These are phyloP conservation scores for Leptosomus discolor DNA, from an alignment of 2,113 vertebrate genomes.

Conservation along the genomic window DNA sequence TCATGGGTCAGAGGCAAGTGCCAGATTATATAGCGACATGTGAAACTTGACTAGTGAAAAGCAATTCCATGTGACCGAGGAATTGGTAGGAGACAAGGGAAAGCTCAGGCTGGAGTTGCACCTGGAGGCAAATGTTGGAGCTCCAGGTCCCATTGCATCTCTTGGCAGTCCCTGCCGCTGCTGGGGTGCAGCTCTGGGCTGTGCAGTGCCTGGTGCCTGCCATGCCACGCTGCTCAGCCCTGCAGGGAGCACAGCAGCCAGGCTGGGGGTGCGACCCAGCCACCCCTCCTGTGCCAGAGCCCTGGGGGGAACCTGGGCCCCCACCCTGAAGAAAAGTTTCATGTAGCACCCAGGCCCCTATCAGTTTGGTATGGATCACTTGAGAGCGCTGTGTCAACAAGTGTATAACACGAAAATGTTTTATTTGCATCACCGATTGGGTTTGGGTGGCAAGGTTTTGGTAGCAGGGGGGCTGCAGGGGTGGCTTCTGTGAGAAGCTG, in stretches of 20 bases:
- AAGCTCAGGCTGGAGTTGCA: background rate
- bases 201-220: background rate
- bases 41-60: background rate
- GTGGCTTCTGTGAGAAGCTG: no score
- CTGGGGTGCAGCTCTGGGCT: background rate
- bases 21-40: accelerated
- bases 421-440: background rate
- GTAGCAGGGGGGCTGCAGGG: background rate
- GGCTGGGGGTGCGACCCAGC: background rate
- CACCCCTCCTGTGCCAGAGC: background rate
- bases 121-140: background rate
- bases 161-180: background rate
- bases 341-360: background rate
- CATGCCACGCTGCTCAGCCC: background rate
- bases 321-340: background rate
- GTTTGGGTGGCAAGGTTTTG: background rate
- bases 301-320: accelerated
- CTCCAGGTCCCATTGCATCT: background rate
- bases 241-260: background rate
- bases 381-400: accelerated
- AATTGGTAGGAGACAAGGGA: background rate
- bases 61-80: accelerated
- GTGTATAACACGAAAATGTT: background rate
- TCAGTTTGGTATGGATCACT: background rate
- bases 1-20: background rate